Evolutionary conservation across 2,888 invertebrate genomes (phyloP).

Genomic region (Subacronicta megacephala): DNA sequence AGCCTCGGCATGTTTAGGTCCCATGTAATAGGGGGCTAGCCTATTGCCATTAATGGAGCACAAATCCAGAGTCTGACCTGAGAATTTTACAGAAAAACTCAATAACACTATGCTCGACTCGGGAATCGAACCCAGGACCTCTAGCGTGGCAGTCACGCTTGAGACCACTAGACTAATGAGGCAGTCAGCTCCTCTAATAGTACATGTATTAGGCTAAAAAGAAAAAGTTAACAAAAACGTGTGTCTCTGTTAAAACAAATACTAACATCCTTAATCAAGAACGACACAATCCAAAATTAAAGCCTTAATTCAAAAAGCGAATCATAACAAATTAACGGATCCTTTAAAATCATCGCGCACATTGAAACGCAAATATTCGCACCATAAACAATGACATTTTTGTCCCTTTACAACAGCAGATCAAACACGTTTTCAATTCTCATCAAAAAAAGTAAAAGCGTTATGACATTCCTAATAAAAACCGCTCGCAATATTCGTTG

Average conservation of each 20-base stretch:
- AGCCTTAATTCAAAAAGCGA: constrained; percentile 41
- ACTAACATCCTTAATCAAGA: constrained; percentile 10
- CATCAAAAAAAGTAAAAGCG: constrained; percentile 85
- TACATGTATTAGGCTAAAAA: too few relatives aligned
- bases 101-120: too few relatives aligned
- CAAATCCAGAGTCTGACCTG: too few relatives aligned
- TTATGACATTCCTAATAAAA: constrained; percentile 87
- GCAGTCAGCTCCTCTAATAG: too few relatives aligned
- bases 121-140: too few relatives aligned
- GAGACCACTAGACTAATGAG: too few relatives aligned
- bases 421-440: constrained; percentile 88
- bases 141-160: too few relatives aligned
- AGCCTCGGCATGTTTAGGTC: too few relatives aligned
- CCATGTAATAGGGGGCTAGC: too few relatives aligned
- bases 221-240: background rate
- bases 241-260: background rate
- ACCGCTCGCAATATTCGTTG: constrained; percentile 82
- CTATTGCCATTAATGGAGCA: too few relatives aligned
- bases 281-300: constrained; percentile 49
- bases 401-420: constrained; percentile 67
- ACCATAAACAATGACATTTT: constrained; percentile 74
- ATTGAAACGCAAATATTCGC: constrained; percentile 41
- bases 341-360: constrained; percentile 53
- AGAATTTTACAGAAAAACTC: too few relatives aligned
- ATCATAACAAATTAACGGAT: constrained; percentile 52